A percentile compares a stretch with the other conserved stretches of the same genome.
phyloP scores from a whole-genome alignment of 2,888 invertebrate species.

The Odontothrips loti region DNA sequence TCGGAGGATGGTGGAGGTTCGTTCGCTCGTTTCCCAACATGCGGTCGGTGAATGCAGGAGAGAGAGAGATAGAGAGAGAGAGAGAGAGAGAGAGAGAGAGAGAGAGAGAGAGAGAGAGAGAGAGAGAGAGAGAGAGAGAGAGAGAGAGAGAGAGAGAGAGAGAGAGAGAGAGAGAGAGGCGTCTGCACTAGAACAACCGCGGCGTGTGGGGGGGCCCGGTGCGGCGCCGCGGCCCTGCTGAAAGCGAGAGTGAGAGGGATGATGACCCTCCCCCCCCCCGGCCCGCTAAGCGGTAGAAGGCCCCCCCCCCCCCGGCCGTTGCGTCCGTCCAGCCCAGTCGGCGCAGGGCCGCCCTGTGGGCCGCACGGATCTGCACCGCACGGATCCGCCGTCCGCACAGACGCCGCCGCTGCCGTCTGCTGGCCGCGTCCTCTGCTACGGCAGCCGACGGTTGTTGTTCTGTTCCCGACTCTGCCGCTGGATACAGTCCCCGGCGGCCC shows the following conservation, averaged over 20 bases:
- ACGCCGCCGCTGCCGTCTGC: not conserved
- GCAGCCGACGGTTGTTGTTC: too few relatives aligned
- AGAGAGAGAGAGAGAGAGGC: too few relatives aligned
- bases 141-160: too few relatives aligned
- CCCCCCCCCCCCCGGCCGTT: slow-evolving; percentile 29
- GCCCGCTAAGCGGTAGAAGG: slow-evolving; percentile 32
- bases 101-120: too few relatives aligned
- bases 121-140: too few relatives aligned
- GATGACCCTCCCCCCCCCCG: slow-evolving; percentile 31
- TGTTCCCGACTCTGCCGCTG: too few relatives aligned
- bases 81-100: too few relatives aligned
- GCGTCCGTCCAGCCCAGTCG: not conserved
- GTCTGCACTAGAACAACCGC: too few relatives aligned
- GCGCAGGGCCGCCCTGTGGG: not conserved
- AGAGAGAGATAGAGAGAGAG: not conserved
- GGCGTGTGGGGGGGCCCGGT: slow-evolving; percentile 33
- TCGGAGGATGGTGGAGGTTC: slow-evolving; percentile 33
- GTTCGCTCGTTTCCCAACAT: not conserved
- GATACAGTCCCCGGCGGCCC: too few relatives aligned
- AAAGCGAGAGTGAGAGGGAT: slow-evolving; percentile 33
- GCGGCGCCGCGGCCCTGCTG: slow-evolving; percentile 33
- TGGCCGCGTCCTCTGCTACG: not conserved
- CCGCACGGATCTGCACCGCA: not conserved
- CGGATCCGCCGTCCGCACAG: too few relatives aligned
- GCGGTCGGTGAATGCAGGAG: not conserved